A percentile compares a stretch with the other conserved stretches of the same genome.
Evolutionary conservation across 1,140 invertebrate species (phyloP).

Genomic region (Drosophila tsacasi): DNA sequence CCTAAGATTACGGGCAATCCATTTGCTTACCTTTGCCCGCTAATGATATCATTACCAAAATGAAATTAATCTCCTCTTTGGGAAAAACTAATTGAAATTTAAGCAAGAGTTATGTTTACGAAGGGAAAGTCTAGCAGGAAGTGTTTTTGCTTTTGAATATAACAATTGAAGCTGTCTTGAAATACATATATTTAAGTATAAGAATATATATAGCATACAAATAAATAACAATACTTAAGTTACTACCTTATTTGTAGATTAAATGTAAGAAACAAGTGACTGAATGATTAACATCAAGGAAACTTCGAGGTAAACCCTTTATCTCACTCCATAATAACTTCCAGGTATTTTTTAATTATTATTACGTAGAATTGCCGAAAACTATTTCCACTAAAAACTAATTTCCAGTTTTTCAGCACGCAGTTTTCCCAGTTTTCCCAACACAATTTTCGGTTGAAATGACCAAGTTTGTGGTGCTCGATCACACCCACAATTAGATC

Average conservation of each 20-base stretch:
- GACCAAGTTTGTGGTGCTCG: slow-evolving; percentile 17
- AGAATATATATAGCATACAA: too few species aligned
- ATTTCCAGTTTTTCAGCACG: not conserved
- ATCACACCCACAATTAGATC: slow-evolving; percentile 34
- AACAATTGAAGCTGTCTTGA: not conserved
- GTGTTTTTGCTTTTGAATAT: too few species aligned
- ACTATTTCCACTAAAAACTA: not conserved
- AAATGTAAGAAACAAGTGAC: not conserved
- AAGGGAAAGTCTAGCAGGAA: too few species aligned
- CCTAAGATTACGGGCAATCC: slow-evolving; percentile 52
- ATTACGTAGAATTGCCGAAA: not conserved
- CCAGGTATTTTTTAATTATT: not conserved
- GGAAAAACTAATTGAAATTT: slow-evolving; percentile 66
- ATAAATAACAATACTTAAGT: not conserved
- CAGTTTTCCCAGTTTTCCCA: not conserved
- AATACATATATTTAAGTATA: not conserved
- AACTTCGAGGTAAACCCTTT: not conserved
- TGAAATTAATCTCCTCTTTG: slow-evolving; percentile 49
- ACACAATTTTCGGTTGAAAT: slow-evolving; percentile 2
- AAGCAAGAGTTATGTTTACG: slow-evolving; percentile 61
- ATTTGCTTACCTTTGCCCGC: too few species aligned
- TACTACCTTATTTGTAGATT: too few species aligned
- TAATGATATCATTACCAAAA: too few species aligned
- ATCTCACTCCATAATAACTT: not conserved
- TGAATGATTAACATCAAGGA: too few species aligned